Evolutionary conservation across 1,140 invertebrate genomes (phyloP), one percentile per base, ranked within the genome.

Genomic region (Zaprionus ornatus): DNA sequence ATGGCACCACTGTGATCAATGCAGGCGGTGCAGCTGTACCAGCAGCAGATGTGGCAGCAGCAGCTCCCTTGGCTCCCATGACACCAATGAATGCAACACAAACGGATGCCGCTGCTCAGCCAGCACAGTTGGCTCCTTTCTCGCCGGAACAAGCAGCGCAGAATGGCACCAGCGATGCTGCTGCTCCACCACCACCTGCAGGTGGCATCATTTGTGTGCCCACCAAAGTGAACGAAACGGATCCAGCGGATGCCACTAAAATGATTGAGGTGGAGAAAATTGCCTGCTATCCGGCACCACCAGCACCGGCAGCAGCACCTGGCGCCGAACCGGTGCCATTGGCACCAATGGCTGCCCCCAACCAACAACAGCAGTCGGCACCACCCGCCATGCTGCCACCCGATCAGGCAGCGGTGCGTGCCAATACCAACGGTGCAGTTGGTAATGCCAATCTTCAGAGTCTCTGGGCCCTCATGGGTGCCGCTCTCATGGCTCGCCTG

Each of bases 201-300:
- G 91, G 91, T 29, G 80, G 91, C 21, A 87, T 92, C n/a, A 91
- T 91, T 42, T 92, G 91, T 37, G 86, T 91, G 61, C 91, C 91
- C 25, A 79, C 83, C 5, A 90, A 88, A 52, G 77, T 92, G 13
- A 92, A 92, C 69, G 90, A 91, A 64, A 92, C 91, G 48, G 91
- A 92, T 79, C 90, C 91, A 10, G 40, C 73, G 12, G 90, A 92
- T 55, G 81, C 74, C 48, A 82, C 21, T 55, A 92, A 92, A 65
- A 90, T 82, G 82, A 67, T 91, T 37, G 86, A 91, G 40, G 90
- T 92, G 15, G 91, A 92, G 63, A 91, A 92, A 63, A 79, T 92
- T 37, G 91, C 91, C 37, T 92, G 91, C 69, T 92, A 91, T 68
- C 91, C 91, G 42, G 91, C 91, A 13, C 90, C 90, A 5, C 91